Evolutionary conservation across 2,113 vertebrate species (phyloP).

Genomic region (Zootoca vivipara): DNA sequence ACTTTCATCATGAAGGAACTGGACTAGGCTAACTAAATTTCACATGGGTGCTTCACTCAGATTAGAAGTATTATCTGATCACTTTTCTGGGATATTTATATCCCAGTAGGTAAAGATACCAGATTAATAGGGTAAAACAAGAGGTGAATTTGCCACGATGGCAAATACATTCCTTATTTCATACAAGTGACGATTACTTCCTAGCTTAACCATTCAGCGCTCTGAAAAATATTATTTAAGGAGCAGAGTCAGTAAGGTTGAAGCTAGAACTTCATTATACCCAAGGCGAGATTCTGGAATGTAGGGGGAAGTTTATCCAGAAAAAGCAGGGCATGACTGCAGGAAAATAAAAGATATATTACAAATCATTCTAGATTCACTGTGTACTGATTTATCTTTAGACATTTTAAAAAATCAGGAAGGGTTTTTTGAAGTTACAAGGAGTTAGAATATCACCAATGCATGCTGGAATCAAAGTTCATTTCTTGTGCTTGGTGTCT

Average conservation of each 20-base stretch:
- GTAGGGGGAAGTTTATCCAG: not conserved
- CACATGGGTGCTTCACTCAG: not conserved
- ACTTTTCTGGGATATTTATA: not conserved
- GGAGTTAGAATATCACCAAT: not conserved
- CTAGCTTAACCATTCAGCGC: not conserved
- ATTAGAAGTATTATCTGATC: not conserved
- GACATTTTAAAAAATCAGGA: not conserved
- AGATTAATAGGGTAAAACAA: not conserved
- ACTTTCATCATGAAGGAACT: not conserved
- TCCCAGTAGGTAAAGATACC: not conserved
- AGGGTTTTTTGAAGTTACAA: not conserved
- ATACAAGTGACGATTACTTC: not conserved
- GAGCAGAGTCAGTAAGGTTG: not conserved
- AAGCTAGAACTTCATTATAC: not conserved
- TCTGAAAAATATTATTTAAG: not conserved
- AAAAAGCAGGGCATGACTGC: not conserved
- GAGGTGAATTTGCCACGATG: not conserved
- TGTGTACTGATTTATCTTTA: not conserved
- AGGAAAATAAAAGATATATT: not conserved
- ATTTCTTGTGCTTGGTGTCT: conserved; percentile 2
- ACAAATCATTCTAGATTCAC: not conserved
- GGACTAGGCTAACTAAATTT: not conserved
- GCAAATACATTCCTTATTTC: not conserved
- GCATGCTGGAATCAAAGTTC: not conserved
- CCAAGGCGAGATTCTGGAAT: not conserved